These are phyloP conservation scores for Tetrax tetrax DNA, from an alignment of 2,113 vertebrate species.

Conservation along the genomic window DNA sequence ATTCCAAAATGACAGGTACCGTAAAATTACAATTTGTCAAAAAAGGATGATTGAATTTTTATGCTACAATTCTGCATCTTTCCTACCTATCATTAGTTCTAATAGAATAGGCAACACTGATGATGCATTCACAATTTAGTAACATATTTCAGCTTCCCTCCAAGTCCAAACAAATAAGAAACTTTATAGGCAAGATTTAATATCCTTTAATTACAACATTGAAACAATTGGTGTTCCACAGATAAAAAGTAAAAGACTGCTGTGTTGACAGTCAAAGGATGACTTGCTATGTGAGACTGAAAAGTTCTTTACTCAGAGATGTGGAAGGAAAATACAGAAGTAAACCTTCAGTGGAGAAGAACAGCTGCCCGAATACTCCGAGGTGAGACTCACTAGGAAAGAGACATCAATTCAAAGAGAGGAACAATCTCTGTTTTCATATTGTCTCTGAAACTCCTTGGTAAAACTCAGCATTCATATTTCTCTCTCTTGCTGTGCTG, in stretches of 20 bases:
- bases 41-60: slow-evolving; percentile 26
- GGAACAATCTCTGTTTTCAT: background rate
- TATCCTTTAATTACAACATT: background rate
- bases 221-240: background rate
- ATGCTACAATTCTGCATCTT: background rate
- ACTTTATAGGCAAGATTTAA: slow-evolving; percentile 9
- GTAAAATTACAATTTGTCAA: slow-evolving; percentile 32
- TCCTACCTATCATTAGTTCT: slow-evolving; percentile 48
- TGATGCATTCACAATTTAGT: background rate
- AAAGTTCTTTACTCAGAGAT: background rate
- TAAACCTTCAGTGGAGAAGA: background rate
- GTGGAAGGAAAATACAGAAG: background rate
- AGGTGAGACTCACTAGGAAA: background rate
- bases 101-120: slow-evolving; percentile 8
- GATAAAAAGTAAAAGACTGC: background rate
- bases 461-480: background rate
- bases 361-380: background rate
- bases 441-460: background rate
- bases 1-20: slow-evolving; percentile 20
- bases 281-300: background rate
- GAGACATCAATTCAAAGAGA: background rate
- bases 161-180: slow-evolving; percentile 8
- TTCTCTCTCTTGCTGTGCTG: background rate
- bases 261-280: background rate
- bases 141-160: background rate